These are phyloP conservation scores for Otus sunia DNA, from an alignment of 2,113 vertebrate genomes.

Conservation along the genomic window DNA sequence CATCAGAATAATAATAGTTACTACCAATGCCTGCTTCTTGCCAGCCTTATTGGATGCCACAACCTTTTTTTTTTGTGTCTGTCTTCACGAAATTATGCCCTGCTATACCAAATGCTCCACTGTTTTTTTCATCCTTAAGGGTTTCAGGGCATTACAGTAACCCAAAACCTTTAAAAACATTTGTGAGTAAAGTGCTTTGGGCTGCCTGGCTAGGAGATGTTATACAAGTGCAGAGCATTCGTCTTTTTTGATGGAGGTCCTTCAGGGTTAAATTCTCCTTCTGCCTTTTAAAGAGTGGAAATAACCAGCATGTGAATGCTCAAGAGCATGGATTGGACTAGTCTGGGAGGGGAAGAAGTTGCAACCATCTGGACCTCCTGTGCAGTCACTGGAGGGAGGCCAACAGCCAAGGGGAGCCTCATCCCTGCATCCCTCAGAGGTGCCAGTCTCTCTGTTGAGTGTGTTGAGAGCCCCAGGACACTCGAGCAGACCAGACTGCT, in stretches of 20 bases:
- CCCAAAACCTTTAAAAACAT: background rate
- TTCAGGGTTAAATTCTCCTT: conserved; percentile 41
- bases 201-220: background rate
- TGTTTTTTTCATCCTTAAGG: background rate
- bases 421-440: background rate
- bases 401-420: background rate
- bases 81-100: background rate
- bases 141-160: conserved; percentile 1
- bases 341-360: background rate
- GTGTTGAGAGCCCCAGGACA: background rate
- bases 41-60: background rate
- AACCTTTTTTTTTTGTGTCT: background rate
- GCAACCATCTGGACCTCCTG: conserved; percentile 24
- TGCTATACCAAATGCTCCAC: background rate
- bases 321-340: background rate
- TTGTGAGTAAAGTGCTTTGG: background rate
- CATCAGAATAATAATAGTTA: conserved; percentile 16
- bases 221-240: background rate
- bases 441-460: background rate
- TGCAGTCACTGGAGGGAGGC: background rate
- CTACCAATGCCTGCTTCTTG: background rate
- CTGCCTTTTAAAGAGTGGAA: conserved; percentile 38
- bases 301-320: background rate
- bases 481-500: background rate
- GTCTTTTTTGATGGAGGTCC: background rate